Evolutionary conservation across 2,113 vertebrate species (phyloP), one percentile per base, ranked within the genome.

Genomic region (Datnioides undecimradiatus): DNA sequence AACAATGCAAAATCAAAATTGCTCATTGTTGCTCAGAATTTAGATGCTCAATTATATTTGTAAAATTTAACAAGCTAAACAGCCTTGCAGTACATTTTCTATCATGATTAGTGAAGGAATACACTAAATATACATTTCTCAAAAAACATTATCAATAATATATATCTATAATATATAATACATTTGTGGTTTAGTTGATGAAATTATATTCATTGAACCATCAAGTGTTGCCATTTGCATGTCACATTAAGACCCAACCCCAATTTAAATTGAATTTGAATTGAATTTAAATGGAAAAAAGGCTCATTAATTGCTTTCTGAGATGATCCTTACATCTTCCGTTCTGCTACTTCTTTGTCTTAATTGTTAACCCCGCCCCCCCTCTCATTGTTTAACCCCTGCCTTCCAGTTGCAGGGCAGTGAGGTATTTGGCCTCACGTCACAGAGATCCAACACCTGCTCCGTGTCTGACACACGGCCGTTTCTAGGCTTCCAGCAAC

Each of bases 361-460:
- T 43, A 2, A 29, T 38, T 40, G 8, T 74, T 43, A 36, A 10
- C 41, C 46, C 54, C 34, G 40, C 4, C 17, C 41, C 69, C 25
- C 29, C 8, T 66, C 8, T 49, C 45, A 67, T 58, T 19, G 41
- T 70, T 76, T 60, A 64, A 52, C 57, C 58, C 38, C 58, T 41
- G 52, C 21, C 36, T 48, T 52, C 49, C 41, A 59, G 62, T 71
- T 49, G 68, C 76, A 73, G 68, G 79, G 23, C 51, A 27, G 31
- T 73, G 60, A 88, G 70, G 73, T 84, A 81, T 70, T 79, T 82
- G 64, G 41, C 36, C 64, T 60, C 23, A n/a, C 57, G 60, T 67
- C 21, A 5, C 34, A 51, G 36, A 48, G 82, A 17, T 64, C 67
- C 79, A 72, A 89, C 92, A 93, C 90, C 88, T 93, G 90, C 90